phyloP scores from a whole-genome alignment of 2,113 vertebrate genomes.

The Leuciscus idus region DNA sequence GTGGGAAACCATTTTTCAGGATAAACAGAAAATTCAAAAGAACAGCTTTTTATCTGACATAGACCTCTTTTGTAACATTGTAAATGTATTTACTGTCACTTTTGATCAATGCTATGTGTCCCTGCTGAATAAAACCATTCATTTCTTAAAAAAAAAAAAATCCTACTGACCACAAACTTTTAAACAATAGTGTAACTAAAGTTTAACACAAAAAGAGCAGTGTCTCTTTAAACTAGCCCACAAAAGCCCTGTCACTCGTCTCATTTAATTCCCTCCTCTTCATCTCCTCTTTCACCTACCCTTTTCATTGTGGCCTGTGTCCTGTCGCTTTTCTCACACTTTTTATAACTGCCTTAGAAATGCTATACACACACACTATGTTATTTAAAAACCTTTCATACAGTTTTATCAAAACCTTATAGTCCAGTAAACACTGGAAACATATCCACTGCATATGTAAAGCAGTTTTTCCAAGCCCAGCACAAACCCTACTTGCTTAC shows the following conservation, averaged over 20 bases:
- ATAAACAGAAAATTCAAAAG: not conserved
- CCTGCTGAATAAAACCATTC: not conserved
- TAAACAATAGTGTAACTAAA: too few species aligned
- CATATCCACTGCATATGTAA: not conserved
- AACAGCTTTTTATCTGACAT: not conserved
- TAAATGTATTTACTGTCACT: not conserved
- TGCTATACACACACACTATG: not conserved
- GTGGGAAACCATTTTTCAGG: too few species aligned
- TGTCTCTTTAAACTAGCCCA: not conserved
- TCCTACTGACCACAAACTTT: not conserved
- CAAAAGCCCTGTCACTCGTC: not conserved
- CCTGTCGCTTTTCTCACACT: not conserved
- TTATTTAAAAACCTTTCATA: not conserved
- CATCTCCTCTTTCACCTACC: not conserved
- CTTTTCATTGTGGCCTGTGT: not conserved
- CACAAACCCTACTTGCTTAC: constrained; percentile 72
- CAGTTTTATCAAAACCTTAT: not conserved
- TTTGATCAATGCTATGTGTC: not conserved
- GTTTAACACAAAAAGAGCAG: not conserved
- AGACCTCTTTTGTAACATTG: not conserved
- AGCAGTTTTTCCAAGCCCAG: not conserved
- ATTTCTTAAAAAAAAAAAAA: not conserved
- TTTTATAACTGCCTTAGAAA: not conserved
- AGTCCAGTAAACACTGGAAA: not conserved
- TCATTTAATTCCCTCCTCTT: constrained; percentile 21